These are phyloP conservation scores for Ornithoptera alexandrae DNA, from an alignment of 2,888 invertebrate genomes.

Conservation along the genomic window DNA sequence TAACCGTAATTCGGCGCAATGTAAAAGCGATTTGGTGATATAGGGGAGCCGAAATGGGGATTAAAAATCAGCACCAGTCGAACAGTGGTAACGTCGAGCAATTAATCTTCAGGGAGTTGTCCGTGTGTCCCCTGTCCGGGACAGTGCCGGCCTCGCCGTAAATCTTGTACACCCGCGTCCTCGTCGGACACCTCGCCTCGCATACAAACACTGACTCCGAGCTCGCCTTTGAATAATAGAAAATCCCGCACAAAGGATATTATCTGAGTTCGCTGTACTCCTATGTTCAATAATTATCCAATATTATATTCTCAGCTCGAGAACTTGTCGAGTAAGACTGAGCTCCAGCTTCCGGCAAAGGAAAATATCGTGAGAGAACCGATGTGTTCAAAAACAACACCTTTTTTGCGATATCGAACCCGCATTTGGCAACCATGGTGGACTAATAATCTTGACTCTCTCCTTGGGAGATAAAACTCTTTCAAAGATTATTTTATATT, in stretches of 20 bases:
- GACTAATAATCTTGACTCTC: no score
- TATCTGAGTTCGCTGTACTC: conserved; percentile 9
- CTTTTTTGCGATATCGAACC: no score
- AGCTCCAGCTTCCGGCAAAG: no score
- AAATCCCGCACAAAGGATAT: conserved; percentile 20
- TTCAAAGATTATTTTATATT: no score
- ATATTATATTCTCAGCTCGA: no score
- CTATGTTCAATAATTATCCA: no score
- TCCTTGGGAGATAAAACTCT: no score
- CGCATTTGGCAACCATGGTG: no score
- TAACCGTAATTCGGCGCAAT: conserved; percentile 27
- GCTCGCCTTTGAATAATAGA: conserved; percentile 26
- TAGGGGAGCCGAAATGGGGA: conserved; percentile 45
- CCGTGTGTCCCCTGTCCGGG: conserved; percentile 45
- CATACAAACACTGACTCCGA: conserved; percentile 52
- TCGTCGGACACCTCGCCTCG: conserved; percentile 50
- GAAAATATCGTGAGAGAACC: no score
- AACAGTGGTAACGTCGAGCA: conserved; percentile 52
- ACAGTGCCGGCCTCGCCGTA: conserved; percentile 32
- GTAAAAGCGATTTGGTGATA: conserved; percentile 46
- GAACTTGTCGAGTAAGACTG: no score
- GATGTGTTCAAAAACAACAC: no score
- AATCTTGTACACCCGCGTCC: conserved; percentile 52
- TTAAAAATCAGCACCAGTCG: conserved; percentile 63
- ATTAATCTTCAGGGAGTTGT: conserved; percentile 64